These are phyloP conservation scores for Psilopogon haemacephalus DNA, from an alignment of 2,113 vertebrate genomes.

Conservation along the genomic window DNA sequence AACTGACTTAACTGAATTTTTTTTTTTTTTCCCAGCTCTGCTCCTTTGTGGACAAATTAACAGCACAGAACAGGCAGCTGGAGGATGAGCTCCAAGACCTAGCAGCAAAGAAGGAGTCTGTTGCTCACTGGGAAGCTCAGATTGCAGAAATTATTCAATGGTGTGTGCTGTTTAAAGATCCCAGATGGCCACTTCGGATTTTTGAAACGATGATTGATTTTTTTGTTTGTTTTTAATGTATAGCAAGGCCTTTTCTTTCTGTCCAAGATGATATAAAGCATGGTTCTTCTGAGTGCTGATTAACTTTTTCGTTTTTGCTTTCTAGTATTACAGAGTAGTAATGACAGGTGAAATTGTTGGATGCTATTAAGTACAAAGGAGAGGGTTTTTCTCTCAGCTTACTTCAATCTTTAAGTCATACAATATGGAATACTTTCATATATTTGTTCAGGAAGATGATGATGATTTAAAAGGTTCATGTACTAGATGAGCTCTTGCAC, in stretches of 20 bases:
- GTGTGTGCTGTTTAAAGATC: conserved; percentile 68
- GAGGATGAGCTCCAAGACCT: conserved; percentile 93
- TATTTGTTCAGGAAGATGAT: not conserved
- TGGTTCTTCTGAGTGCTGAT: not conserved
- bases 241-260: not conserved
- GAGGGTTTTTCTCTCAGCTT: not conserved
- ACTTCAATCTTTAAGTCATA: not conserved
- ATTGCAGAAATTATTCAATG: conserved; percentile 99
- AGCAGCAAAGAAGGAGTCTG: conserved; percentile 92
- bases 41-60: conserved; percentile 90
- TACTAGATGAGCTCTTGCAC: not conserved
- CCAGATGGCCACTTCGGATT: not conserved
- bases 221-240: not conserved
- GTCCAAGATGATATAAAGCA: not conserved
- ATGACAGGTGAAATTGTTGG: not conserved
- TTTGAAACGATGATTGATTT: not conserved
- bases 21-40: conserved; percentile 79
- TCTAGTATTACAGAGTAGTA: not conserved
- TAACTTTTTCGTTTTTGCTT: not conserved
- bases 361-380: not conserved
- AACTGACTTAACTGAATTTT: not conserved
- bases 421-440: not conserved
- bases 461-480: not conserved
- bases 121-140: conserved; percentile 97
- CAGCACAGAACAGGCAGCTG: conserved; percentile 89